phyloP scores from a whole-genome alignment of 2,888 invertebrate genomes.

The Cheilosia vulpina region DNA sequence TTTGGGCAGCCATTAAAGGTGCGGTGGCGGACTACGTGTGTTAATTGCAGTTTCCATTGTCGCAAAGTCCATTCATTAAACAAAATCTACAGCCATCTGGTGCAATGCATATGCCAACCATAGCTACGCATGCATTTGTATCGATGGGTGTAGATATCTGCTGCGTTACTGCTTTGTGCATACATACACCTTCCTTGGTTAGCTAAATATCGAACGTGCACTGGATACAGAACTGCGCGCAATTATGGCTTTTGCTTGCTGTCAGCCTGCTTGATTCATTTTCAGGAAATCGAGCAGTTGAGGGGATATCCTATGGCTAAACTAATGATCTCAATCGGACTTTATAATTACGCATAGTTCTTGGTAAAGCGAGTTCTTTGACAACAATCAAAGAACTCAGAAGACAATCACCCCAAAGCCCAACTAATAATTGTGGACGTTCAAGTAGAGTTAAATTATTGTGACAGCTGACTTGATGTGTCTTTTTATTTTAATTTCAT shows the following conservation, averaged over 20 bases:
- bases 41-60: background rate
- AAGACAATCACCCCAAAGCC: too few relatives aligned
- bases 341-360: too few relatives aligned
- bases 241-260: background rate
- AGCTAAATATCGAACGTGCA: background rate
- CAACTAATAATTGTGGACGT: too few relatives aligned
- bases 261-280: background rate
- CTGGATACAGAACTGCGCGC: background rate
- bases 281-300: background rate
- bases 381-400: too few relatives aligned
- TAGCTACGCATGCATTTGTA: background rate
- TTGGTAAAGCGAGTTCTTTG: too few relatives aligned
- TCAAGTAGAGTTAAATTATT: too few relatives aligned
- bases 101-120: background rate
- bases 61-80: background rate
- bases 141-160: background rate
- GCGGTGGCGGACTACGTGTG: background rate
- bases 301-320: background rate
- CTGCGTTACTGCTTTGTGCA: background rate
- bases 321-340: too few relatives aligned
- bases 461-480: too few relatives aligned
- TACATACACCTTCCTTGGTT: background rate
- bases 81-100: background rate
- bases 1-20: background rate
- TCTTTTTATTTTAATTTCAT: too few relatives aligned